phyloP scores from a whole-genome alignment of 2,888 invertebrate species.

The Orthonevra nobilis region DNA sequence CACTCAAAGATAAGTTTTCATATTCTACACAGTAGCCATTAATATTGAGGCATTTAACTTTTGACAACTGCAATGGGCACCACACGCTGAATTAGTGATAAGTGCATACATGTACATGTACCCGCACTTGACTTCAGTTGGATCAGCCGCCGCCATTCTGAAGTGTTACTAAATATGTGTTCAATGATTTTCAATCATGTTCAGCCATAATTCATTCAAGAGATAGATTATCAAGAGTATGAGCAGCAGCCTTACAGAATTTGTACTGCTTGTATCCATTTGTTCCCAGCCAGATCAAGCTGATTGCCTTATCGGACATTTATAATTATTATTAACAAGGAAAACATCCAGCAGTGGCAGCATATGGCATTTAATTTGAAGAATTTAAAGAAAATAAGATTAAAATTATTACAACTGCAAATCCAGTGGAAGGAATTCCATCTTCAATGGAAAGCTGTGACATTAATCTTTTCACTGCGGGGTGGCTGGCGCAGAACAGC shows the following conservation, averaged over 20 bases:
- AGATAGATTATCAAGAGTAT: slow-evolving; percentile 54
- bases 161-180: slow-evolving; percentile 65
- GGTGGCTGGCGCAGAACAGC: slow-evolving; percentile 17
- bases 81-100: slow-evolving; percentile 62
- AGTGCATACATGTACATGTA: slow-evolving; percentile 38
- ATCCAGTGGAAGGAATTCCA: slow-evolving; percentile 15
- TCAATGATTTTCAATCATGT: slow-evolving; percentile 67
- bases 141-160: slow-evolving; percentile 48
- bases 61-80: slow-evolving; percentile 72
- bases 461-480: slow-evolving; percentile 47
- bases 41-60: slow-evolving; percentile 73
- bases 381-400: too few relatives aligned
- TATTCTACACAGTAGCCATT: slow-evolving; percentile 69
- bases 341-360: neutral
- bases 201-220: slow-evolving; percentile 43
- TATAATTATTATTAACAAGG: slow-evolving; percentile 14
- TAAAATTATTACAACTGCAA: too few relatives aligned
- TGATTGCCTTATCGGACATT: slow-evolving; percentile 72
- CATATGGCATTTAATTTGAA: slow-evolving; percentile 20
- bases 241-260: slow-evolving; percentile 47
- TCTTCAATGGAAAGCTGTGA: slow-evolving; percentile 22
- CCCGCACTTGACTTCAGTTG: too few relatives aligned
- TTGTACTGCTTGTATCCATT: slow-evolving; percentile 72
- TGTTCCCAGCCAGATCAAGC: slow-evolving; percentile 71
- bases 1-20: slow-evolving; percentile 60